phyloP scores from a whole-genome alignment of 2,888 invertebrate genomes.

The Ochropleura plecta region DNA sequence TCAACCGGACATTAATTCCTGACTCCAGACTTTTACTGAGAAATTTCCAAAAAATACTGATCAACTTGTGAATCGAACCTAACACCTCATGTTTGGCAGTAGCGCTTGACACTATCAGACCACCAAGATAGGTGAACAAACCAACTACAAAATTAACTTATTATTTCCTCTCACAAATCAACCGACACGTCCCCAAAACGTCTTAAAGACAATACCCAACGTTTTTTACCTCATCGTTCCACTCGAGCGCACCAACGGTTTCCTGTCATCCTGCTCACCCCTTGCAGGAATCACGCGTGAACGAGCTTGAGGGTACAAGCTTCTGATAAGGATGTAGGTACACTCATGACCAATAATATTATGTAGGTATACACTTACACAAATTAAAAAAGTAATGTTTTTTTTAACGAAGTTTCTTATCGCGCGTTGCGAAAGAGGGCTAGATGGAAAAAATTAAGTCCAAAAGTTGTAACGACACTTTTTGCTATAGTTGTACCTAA shows the following conservation, averaged over 20 bases:
- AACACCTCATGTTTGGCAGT: neutral
- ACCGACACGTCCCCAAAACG: slow-evolving; percentile 17
- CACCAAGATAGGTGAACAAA: neutral
- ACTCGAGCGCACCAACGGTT: slow-evolving; percentile 55
- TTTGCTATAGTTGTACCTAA: too few relatives aligned
- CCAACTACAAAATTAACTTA: neutral
- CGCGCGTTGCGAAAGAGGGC: too few relatives aligned
- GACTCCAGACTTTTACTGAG: neutral
- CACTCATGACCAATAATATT: neutral
- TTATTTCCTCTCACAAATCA: neutral
- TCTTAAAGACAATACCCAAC: slow-evolving; percentile 37
- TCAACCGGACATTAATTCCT: neutral
- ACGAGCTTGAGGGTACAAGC: slow-evolving; percentile 28
- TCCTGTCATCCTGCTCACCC: slow-evolving; percentile 52
- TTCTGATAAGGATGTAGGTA: slow-evolving; percentile 47
- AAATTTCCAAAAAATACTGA: neutral
- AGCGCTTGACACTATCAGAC: neutral
- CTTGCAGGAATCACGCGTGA: slow-evolving; percentile 52
- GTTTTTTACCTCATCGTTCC: slow-evolving; percentile 43
- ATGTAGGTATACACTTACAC: neutral
- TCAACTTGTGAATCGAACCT: neutral
- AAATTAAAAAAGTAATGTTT: neutral
- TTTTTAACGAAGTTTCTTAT: too few relatives aligned
- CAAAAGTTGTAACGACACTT: too few relatives aligned
- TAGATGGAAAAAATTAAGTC: too few relatives aligned